Evolutionary conservation across 2,797 vertebrate genomes (phyloP), one percentile per base, ranked within the genome.

Genomic region (Chrysocyon brachyurus): DNA sequence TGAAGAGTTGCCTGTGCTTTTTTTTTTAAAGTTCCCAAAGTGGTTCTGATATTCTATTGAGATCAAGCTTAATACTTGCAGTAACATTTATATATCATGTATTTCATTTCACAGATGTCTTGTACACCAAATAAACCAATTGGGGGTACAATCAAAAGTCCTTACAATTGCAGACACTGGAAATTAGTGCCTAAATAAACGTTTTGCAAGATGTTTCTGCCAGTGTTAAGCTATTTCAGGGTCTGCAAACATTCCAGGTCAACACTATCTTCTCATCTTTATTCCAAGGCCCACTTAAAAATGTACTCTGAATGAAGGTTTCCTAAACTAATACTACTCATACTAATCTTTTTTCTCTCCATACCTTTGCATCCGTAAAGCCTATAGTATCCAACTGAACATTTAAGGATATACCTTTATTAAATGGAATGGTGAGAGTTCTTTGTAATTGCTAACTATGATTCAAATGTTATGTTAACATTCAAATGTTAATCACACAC

Each of bases 251-350:
- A 24, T 91, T 91, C 46, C 87, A 91, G n/a, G 19, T 9, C 75
- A 96, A 57, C 6, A 36, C 16, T 10, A 33, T 19, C 19, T 73
- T 82, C 15, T 68, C 84, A 24, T 63, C 5, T 26, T 79, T 89
- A 46, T 88, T 95, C 49, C 46, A 93, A 56, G 21, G 4, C 26
- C 1, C 16, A 21, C 78, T 94, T 93, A 61, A 81, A 96, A 95
- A 46, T 3, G 3, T 59, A 3, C 11, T 16, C 5, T 83, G 56
- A 97, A 49, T 89, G 54, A 90, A 90, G 56, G 0, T 21, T 90
- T 89, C 66, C 56, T 11, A 79, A 90, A 63, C 33, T 61, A n/a
- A 36, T 84, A 46, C 31, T 59, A 46, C 12, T 68, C 31, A 90
- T 17, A 46, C 6, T 81, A 79, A 88, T 33, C 9, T 61, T 90